A percentile compares a stretch with the other conserved stretches of the same genome.
Conservation (phyloP, 2,888 invertebrate genomes). For the Falcaria lacertinaria region DNA sequence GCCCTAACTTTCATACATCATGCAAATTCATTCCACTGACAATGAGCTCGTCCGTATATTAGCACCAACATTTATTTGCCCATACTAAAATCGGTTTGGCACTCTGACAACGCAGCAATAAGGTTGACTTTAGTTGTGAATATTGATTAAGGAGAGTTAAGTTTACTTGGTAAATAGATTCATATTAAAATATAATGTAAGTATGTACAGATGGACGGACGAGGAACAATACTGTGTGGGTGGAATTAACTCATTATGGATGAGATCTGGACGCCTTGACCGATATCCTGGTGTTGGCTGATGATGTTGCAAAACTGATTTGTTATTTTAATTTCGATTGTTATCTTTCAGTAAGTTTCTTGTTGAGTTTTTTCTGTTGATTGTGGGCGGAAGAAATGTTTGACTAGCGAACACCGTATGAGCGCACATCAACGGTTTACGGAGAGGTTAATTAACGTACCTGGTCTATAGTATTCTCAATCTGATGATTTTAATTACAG, state of each 20-base stretch:
- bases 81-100: background rate
- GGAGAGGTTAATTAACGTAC: too few species aligned
- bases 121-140: slow-evolving; percentile 13
- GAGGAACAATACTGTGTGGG: slow-evolving; percentile 75
- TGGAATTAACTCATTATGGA: slow-evolving; percentile 65
- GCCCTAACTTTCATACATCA: slow-evolving; percentile 70
- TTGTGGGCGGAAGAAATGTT: background rate
- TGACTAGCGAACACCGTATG: background rate
- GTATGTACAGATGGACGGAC: slow-evolving; percentile 56
- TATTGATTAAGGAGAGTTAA: slow-evolving; percentile 1
- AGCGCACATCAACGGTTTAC: too few species aligned
- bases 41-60: slow-evolving; percentile 67
- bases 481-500: too few species aligned
- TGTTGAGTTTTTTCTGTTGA: background rate
- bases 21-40: slow-evolving; percentile 72
- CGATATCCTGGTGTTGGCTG: slow-evolving; percentile 60
- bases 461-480: too few species aligned
- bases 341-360: background rate
- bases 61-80: slow-evolving; percentile 21
- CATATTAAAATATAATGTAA: slow-evolving; percentile 68
- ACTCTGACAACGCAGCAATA: slow-evolving; percentile 12
- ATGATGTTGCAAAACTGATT: slow-evolving; percentile 17
- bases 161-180: slow-evolving; percentile 40
- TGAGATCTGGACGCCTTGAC: slow-evolving; percentile 71
- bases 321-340: slow-evolving; percentile 2